Base-by-base conservation (phyloP, 2,888 invertebrate species). In the Caenorhabditis plicata region DNA sequence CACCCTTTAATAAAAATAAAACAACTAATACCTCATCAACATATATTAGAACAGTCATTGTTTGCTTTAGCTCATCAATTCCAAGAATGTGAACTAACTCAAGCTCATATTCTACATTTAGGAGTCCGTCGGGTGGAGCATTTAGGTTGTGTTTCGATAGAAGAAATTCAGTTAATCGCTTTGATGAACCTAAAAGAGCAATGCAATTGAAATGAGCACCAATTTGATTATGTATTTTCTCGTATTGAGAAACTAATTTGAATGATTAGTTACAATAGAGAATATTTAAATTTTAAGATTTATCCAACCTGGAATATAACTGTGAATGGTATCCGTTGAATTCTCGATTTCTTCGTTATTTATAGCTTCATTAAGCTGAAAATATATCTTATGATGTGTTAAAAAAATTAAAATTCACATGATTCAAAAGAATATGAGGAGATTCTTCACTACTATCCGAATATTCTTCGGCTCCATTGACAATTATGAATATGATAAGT, bases 11-110 rank as follows among this genome's bases (percentile, higher is more conserved):
- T 17, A 25, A 65, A n/a, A 8, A 13, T 17, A 38, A 50, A 32
- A 44, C 7, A 25, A n/a, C n/a, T 3, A 48, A 3, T 7, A 74
- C 75, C 63, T 78, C 74, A 48, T 78, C 76, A 13, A 78, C 71
- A 54, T 78, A 78, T 9, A 78, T 75, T 22, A 78, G 55, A 3
- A 73, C 77, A 1, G 77, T 78, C 70, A 78, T 74, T 3, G 78
- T 78, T 43, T 78, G 78, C 44, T 77, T 75, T n/a, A 78, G 48
- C 46, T 78, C 78, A 45, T 78, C 78, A 48, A 78, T 78, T 29
- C 74, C 74, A 1, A 78, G 61, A 44, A 78, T 77, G 49, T 78
- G 77, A 2, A 78, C 78, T 4, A 78, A 50, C 50, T 78, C 78
- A 45, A 73, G 48, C 23, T 71, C 78, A 45, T 78, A 78, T 33